phyloP scores from a whole-genome alignment of 2,797 vertebrate genomes.

The Hypotaenidia okinawae region DNA sequence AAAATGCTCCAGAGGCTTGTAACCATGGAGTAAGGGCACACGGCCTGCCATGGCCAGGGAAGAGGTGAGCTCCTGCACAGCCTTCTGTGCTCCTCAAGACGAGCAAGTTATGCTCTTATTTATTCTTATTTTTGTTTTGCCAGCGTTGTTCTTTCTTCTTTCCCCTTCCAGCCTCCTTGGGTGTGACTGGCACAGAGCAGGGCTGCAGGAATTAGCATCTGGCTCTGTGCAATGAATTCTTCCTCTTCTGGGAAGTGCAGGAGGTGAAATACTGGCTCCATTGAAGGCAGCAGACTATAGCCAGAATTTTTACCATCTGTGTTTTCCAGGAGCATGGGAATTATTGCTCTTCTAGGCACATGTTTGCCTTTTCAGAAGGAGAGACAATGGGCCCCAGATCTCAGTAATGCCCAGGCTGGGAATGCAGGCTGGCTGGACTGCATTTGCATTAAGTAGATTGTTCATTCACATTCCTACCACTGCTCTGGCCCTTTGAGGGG shows the following conservation, averaged over 20 bases:
- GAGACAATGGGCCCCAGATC: constrained; percentile 41
- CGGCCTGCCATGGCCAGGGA: neutral
- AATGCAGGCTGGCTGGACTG: neutral
- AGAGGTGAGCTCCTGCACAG: neutral
- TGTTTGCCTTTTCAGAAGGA: neutral
- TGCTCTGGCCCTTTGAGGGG: neutral
- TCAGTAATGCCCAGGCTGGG: neutral
- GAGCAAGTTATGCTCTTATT: neutral
- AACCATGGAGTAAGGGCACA: accelerated
- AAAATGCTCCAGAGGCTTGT: neutral
- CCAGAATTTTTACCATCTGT: constrained; percentile 12
- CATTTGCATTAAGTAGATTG: neutral
- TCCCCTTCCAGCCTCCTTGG: neutral
- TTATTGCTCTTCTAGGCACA: constrained; percentile 32
- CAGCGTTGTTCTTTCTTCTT: neutral
- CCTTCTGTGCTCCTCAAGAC: neutral
- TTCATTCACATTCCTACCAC: constrained; percentile 2
- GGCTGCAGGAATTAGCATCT: neutral
- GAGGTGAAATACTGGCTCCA: neutral
- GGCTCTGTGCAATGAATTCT: neutral
- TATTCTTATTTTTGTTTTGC: neutral
- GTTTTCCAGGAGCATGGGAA: constrained; percentile 42
- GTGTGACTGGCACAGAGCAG: neutral
- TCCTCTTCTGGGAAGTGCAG: neutral
- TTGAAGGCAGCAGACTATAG: neutral